These are phyloP conservation scores for Reinhardtius hippoglossoides DNA, from an alignment of 2,113 vertebrate species.

Conservation along the genomic window DNA sequence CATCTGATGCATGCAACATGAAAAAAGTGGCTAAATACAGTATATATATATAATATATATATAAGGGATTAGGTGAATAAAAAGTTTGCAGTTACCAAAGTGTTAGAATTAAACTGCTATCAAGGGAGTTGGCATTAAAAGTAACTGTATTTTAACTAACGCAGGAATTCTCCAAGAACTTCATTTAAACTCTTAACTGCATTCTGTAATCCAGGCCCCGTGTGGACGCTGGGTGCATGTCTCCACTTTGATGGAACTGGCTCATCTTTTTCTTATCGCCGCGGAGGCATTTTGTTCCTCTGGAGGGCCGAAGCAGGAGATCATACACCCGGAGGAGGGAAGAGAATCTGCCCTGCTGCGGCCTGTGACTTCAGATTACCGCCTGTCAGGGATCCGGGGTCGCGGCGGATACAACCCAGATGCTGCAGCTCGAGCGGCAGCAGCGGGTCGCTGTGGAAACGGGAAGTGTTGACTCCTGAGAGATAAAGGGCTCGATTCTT, in stretches of 20 bases:
- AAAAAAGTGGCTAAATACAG: no score
- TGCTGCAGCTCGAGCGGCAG: slow-evolving; percentile 51
- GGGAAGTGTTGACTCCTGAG: slow-evolving; percentile 62
- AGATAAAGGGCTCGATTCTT: slow-evolving; percentile 74
- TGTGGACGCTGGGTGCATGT: slow-evolving; percentile 5
- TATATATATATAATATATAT: no score
- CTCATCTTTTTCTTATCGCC: slow-evolving; percentile 16
- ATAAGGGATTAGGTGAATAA: no score
- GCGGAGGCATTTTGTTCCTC: slow-evolving; percentile 50
- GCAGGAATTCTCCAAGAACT: background rate
- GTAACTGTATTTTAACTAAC: background rate
- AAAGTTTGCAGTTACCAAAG: background rate
- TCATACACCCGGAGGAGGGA: slow-evolving; percentile 18
- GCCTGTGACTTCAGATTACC: slow-evolving; percentile 63
- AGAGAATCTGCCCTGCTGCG: slow-evolving; percentile 27
- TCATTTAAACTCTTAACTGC: slow-evolving; percentile 15
- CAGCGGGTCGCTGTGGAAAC: slow-evolving; percentile 71
- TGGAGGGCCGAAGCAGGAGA: slow-evolving; percentile 25
- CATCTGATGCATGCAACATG: no score
- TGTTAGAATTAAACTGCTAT: background rate
- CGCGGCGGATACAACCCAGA: slow-evolving; percentile 62
- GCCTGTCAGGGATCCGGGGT: slow-evolving; percentile 63
- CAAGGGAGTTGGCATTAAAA: background rate
- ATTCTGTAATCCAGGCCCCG: slow-evolving; percentile 19
- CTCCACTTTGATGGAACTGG: slow-evolving; percentile 50